These are phyloP conservation scores for Aramus guarauna DNA, from an alignment of 2,113 vertebrate species.

Conservation along the genomic window DNA sequence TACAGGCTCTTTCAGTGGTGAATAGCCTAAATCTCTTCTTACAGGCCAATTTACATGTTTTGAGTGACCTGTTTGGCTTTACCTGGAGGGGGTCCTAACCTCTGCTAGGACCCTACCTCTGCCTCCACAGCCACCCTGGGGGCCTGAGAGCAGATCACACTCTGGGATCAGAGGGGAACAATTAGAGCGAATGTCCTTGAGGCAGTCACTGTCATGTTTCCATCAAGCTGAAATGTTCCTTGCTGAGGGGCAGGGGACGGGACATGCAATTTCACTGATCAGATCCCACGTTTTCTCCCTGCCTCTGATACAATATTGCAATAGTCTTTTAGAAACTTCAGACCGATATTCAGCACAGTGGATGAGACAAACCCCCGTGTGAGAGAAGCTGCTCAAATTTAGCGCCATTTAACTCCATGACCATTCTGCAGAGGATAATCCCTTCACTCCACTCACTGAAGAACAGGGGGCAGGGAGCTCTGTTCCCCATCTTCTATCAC, in stretches of 20 bases:
- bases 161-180: neutral
- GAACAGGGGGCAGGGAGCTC: neutral
- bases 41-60: neutral
- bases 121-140: neutral
- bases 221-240: neutral
- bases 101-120: neutral
- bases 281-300: fast-evolving
- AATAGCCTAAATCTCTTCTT: neutral
- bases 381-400: neutral
- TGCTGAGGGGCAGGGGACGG: too few species aligned
- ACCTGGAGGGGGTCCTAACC: neutral
- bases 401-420: neutral
- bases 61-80: neutral
- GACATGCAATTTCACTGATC: neutral
- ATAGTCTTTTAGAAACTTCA: neutral
- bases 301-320: neutral
- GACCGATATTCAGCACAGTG: neutral
- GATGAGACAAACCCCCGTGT: neutral
- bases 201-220: fast-evolving
- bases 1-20: neutral
- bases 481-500: neutral
- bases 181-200: fast-evolving
- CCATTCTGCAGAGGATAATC: neutral
- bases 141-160: neutral
- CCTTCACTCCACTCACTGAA: neutral